Conservation (phyloP, 2,797 vertebrate species). For the Crax fasciolata region DNA sequence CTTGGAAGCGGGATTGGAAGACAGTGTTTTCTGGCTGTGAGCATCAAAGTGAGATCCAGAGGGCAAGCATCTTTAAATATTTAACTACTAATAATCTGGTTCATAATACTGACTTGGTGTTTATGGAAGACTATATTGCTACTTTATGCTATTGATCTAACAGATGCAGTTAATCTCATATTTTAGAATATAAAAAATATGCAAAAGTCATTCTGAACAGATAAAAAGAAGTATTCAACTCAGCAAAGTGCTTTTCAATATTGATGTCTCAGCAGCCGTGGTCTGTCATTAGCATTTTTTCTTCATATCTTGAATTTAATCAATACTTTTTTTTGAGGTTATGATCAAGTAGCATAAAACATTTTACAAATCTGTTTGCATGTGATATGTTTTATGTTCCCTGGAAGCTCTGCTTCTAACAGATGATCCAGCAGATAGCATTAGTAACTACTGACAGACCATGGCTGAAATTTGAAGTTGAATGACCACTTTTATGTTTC, state of each 20-base stretch:
- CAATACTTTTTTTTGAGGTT: slow-evolving; percentile 33
- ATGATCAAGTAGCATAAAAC: slow-evolving; percentile 50
- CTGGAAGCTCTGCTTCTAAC: not conserved
- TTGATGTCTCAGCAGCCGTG: slow-evolving; percentile 44
- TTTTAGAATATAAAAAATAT: slow-evolving; percentile 49
- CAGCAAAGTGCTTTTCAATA: slow-evolving; percentile 34
- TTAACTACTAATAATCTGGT: slow-evolving; percentile 58
- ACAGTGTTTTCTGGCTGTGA: slow-evolving; percentile 27
- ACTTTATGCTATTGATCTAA: slow-evolving; percentile 37
- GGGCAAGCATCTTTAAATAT: slow-evolving; percentile 65
- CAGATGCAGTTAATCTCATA: slow-evolving; percentile 43
- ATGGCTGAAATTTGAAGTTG: not conserved
- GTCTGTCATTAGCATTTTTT: slow-evolving; percentile 12
- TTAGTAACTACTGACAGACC: not conserved
- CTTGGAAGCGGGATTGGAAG: slow-evolving; percentile 45
- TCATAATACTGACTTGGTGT: slow-evolving; percentile 21
- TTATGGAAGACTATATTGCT: slow-evolving; percentile 16
- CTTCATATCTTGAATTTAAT: slow-evolving; percentile 48
- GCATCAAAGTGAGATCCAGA: slow-evolving; percentile 58
- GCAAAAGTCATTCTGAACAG: not conserved
- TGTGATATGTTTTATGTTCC: not conserved
- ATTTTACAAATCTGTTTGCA: not conserved
- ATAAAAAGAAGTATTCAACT: slow-evolving; percentile 41
- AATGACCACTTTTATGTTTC: not conserved
- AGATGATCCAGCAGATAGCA: not conserved